Evolutionary conservation across 2,113 vertebrate genomes (phyloP).

Genomic region (Nycticryphes semicollaris): DNA sequence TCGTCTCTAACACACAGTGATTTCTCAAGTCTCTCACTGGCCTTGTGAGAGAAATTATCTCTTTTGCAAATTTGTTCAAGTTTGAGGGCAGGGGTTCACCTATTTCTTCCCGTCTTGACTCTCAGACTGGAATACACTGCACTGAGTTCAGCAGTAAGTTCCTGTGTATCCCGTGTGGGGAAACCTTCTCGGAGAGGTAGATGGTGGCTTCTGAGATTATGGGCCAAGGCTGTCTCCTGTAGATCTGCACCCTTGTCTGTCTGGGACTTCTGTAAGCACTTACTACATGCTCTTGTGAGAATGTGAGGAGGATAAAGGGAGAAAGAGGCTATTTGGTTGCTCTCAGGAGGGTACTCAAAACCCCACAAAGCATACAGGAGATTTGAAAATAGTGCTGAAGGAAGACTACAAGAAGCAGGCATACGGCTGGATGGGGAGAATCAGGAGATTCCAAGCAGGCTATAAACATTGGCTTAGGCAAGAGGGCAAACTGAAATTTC

Average conservation of each 20-base stretch:
- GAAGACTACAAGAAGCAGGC: background rate
- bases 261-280: background rate
- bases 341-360: background rate
- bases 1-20: background rate
- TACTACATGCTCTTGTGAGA: background rate
- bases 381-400: background rate
- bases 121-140: background rate
- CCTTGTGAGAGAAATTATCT: background rate
- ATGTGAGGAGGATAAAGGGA: background rate
- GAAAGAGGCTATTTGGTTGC: background rate
- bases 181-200: background rate
- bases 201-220: background rate
- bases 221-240: background rate
- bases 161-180: too few species aligned
- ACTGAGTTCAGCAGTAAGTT: background rate
- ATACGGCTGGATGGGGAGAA: too few species aligned
- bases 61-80: background rate
- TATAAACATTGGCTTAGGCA: background rate
- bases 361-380: background rate
- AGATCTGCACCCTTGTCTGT: background rate
- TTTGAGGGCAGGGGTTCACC: background rate
- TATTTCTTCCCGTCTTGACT: background rate
- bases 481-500: background rate
- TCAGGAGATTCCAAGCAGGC: too few species aligned
- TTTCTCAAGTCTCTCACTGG: background rate